phyloP scores from a whole-genome alignment of 2,888 invertebrate genomes.

The Kryphioiulus occultus region DNA sequence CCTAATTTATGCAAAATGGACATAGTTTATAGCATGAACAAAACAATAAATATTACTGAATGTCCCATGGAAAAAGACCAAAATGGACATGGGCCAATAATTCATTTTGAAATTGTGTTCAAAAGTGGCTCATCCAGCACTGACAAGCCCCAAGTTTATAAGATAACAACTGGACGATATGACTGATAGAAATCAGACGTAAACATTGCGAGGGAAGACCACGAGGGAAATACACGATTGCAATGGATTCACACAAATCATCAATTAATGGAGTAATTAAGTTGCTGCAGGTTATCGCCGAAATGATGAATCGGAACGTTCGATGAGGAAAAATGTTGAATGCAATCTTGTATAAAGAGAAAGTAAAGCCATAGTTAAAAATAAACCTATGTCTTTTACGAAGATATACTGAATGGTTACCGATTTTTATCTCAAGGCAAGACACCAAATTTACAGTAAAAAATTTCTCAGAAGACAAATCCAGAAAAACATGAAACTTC shows the following conservation, averaged over 20 bases:
- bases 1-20: background rate
- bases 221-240: background rate
- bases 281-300: background rate
- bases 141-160: background rate
- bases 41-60: background rate
- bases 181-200: background rate
- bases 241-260: background rate
- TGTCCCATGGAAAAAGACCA: too few species aligned
- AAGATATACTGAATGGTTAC: too few species aligned
- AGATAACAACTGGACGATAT: background rate
- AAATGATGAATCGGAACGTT: background rate
- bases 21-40: background rate
- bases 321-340: background rate
- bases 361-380: too few species aligned
- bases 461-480: background rate
- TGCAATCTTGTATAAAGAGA: background rate
- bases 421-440: too few species aligned
- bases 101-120: too few species aligned
- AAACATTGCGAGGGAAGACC: background rate
- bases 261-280: background rate
- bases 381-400: too few species aligned
- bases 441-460: background rate
- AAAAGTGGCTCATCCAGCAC: too few species aligned
- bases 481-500: background rate
- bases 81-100: too few species aligned